These are phyloP conservation scores for Sinocyclocheilus grahami DNA, from an alignment of 2,113 vertebrate genomes.

Conservation along the genomic window DNA sequence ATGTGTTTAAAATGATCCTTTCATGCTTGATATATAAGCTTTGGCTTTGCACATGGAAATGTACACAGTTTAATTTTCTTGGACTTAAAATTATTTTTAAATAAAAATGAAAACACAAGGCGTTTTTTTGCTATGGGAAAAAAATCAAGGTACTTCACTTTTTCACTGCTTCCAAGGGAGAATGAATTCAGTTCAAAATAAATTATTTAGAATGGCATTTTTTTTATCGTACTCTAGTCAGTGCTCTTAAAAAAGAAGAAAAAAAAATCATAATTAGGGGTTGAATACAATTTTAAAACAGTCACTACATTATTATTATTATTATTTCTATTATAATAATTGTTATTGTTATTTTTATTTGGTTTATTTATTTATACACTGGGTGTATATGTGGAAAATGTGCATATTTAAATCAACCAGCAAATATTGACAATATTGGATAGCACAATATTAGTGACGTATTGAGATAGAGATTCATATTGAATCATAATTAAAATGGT, in stretches of 20 bases:
- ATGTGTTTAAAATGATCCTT: conserved; percentile 50
- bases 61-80: not conserved
- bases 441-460: not conserved
- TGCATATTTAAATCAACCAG: not conserved
- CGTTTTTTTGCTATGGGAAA: not conserved
- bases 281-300: not conserved
- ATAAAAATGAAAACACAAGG: not conserved
- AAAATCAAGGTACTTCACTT: not conserved
- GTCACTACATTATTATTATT: not conserved
- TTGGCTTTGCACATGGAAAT: not conserved
- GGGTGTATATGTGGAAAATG: not conserved
- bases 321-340: not conserved
- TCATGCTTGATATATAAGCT: not conserved
- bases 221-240: not conserved
- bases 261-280: not conserved
- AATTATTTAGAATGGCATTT: not conserved
- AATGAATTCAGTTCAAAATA: not conserved
- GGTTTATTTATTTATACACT: not conserved
- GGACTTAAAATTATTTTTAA: not conserved
- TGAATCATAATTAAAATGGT: not conserved
- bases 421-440: not conserved
- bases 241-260: not conserved
- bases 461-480: not conserved
- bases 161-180: not conserved
- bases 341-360: too few species aligned